Evolutionary conservation across 2,113 vertebrate species (phyloP).

Genomic region (Clarias batrachus): DNA sequence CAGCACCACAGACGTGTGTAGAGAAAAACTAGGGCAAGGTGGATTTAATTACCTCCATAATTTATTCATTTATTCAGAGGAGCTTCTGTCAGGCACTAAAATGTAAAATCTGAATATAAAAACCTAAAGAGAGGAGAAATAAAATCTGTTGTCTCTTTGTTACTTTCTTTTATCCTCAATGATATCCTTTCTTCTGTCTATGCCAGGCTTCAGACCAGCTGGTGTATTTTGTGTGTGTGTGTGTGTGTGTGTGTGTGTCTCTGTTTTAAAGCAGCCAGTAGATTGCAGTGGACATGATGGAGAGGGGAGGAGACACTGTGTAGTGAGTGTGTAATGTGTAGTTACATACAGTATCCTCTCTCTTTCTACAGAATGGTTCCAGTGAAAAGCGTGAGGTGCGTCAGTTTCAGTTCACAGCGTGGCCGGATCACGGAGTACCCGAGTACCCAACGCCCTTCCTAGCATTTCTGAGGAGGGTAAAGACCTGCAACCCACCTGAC

Average conservation of each 20-base stretch:
- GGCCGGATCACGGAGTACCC: conserved; percentile 94
- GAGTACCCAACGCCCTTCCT: conserved; percentile 97
- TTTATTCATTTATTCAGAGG: conserved; percentile 77
- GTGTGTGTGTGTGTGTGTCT: not conserved
- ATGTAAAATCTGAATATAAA: conserved; percentile 67
- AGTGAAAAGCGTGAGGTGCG: conserved; percentile 96
- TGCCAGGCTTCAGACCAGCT: conserved; percentile 10
- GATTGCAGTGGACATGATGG: not conserved
- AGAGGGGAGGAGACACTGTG: not conserved
- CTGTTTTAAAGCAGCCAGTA: not conserved
- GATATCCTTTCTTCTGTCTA: conserved; percentile 19
- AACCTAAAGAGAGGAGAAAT: conserved; percentile 41
- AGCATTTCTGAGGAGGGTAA: conserved; percentile 93
- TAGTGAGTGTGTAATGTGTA: not conserved
- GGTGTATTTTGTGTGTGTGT: conserved; percentile 2
- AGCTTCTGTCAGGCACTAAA: conserved; percentile 61
- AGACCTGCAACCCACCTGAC: conserved; percentile 94
- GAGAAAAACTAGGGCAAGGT: conserved; percentile 68
- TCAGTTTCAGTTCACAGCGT: conserved; percentile 98
- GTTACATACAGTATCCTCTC: not conserved
- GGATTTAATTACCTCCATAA: conserved; percentile 71
- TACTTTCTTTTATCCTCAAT: not conserved
- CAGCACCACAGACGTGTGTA: conserved; percentile 35
- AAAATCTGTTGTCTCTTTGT: not conserved
- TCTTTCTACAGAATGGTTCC: conserved; percentile 82